Evolutionary conservation across 2,113 vertebrate genomes (phyloP).

Genomic region (Potamarius usumacintae): DNA sequence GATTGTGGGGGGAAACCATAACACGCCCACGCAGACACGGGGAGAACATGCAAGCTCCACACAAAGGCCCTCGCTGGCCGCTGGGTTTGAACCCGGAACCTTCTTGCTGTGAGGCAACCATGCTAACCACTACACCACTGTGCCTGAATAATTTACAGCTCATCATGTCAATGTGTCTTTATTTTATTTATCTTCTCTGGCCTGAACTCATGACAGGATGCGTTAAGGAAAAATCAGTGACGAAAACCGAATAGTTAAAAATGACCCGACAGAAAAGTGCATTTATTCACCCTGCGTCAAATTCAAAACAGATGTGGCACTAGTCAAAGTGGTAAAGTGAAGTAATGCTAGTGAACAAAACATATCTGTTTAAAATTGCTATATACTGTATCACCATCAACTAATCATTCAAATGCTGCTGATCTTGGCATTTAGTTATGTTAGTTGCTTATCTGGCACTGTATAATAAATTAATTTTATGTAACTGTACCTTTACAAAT

Average conservation of each 20-base stretch:
- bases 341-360: not conserved
- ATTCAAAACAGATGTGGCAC: not conserved
- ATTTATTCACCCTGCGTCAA: not conserved
- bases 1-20: too few species aligned
- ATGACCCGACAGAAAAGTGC: not conserved
- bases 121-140: too few species aligned
- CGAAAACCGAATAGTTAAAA: not conserved
- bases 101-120: too few species aligned
- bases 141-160: too few species aligned
- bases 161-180: too few species aligned
- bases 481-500: not conserved
- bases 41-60: too few species aligned
- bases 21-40: too few species aligned
- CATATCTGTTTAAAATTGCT: not conserved
- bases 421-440: not conserved
- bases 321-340: not conserved
- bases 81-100: too few species aligned
- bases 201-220: too few species aligned
- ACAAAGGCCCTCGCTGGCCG: too few species aligned
- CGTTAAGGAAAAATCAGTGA: too few species aligned
- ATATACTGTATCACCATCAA: not conserved
- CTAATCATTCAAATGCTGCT: not conserved
- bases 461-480: not conserved
- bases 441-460: not conserved
- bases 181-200: too few species aligned